Percentiles rank a stretch among this genome's conserved stretches.
Evolutionary conservation across 2,888 invertebrate species (phyloP).

Genomic region (Euproctis similis): DNA sequence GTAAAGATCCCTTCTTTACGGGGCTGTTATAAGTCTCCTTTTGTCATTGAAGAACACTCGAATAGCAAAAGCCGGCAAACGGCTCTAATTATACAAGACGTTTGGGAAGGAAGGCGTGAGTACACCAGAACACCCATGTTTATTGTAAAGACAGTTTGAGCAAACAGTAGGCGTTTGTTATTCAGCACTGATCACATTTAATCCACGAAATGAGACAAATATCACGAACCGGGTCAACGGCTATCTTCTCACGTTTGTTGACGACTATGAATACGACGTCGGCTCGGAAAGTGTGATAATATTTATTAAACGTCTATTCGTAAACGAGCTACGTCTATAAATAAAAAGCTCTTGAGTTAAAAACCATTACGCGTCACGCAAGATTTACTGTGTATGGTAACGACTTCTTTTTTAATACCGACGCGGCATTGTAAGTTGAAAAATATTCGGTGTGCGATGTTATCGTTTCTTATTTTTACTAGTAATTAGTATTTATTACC

Average conservation of each 20-base stretch:
- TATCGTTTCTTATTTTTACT: constrained; percentile 67
- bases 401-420: constrained; percentile 45
- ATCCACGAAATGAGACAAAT: constrained; percentile 69
- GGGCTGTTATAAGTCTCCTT: constrained; percentile 51
- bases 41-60: constrained; percentile 64
- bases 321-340: constrained; percentile 62
- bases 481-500: constrained; percentile 74
- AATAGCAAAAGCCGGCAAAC: constrained; percentile 49
- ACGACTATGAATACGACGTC: too few species aligned
- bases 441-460: constrained; percentile 61
- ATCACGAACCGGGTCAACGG: constrained; percentile 72
- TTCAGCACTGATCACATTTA: constrained; percentile 63
- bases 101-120: constrained; percentile 35
- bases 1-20: constrained; percentile 43
- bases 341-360: constrained; percentile 61
- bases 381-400: constrained; percentile 68
- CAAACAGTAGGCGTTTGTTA: constrained; percentile 59
- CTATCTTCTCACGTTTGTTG: constrained; percentile 75
- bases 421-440: constrained; percentile 44
- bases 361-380: constrained; percentile 67
- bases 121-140: constrained; percentile 50
- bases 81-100: constrained; percentile 61
- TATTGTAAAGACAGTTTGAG: constrained; percentile 61
- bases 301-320: constrained; percentile 72
- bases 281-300: constrained; percentile 73